phyloP scores from a whole-genome alignment of 37 sponge, comb jelly and placozoan genomes.

The Crambe crambe region DNA sequence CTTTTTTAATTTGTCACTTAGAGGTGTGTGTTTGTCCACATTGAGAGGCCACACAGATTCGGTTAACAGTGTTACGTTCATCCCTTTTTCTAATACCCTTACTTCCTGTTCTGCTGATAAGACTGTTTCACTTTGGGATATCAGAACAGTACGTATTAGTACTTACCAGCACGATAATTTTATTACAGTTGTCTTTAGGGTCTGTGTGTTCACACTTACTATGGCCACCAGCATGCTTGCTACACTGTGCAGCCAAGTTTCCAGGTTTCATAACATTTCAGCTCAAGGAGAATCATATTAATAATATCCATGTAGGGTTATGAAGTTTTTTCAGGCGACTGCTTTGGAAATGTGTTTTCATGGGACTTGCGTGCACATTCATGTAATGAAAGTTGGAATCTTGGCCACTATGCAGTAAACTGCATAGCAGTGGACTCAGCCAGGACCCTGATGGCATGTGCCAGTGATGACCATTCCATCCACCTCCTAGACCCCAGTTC shows the following conservation, averaged over 20 bases:
- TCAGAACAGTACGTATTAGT: slow-evolving; percentile 65
- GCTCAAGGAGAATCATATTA: not conserved
- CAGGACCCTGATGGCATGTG: slow-evolving; percentile 66
- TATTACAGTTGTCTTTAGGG: slow-evolving; percentile 45
- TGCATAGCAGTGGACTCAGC: slow-evolving; percentile 77
- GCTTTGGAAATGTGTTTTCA: slow-evolving; percentile 61
- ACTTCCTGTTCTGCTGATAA: slow-evolving; percentile 89
- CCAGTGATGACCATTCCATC: slow-evolving; percentile 65
- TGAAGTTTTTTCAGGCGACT: slow-evolving; percentile 70
- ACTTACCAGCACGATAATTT: not conserved
- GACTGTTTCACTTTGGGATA: slow-evolving; percentile 96
- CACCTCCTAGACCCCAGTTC: slow-evolving; percentile 35
- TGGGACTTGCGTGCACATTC: slow-evolving; percentile 76
- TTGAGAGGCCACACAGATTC: slow-evolving; percentile 93
- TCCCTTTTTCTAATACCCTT: slow-evolving; percentile 79
- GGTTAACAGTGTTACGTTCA: slow-evolving; percentile 82
- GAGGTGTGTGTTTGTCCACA: slow-evolving; percentile 66
- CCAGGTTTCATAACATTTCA: slow-evolving; percentile 15
- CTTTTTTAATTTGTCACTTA: slow-evolving; percentile 7
- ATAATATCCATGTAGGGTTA: slow-evolving; percentile 27
- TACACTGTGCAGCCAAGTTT: slow-evolving; percentile 58
- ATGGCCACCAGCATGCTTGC: slow-evolving; percentile 90
- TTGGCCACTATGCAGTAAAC: slow-evolving; percentile 82
- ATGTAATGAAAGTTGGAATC: slow-evolving; percentile 29
- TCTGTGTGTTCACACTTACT: slow-evolving; percentile 89